Base-by-base conservation (phyloP, 2,888 invertebrate genomes). In the Bibio marci region DNA sequence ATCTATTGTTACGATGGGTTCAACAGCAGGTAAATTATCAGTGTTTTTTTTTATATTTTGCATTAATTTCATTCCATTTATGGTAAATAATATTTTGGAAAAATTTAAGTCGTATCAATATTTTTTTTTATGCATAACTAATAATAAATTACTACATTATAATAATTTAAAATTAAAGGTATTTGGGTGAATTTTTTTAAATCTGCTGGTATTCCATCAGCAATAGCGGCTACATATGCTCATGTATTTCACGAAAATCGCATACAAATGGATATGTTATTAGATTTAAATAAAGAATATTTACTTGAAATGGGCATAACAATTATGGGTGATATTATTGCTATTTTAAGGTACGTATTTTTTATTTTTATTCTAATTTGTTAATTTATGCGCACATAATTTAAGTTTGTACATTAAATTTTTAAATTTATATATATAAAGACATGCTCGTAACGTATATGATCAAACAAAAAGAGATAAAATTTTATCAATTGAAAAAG, bases 281-380 rank as follows among this genome's bases (percentile, higher is more conserved):
- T 79, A 45, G 90, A 91, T 49, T 64, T 91, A 12, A 86, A 79
- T 48, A 87, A 87, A 51, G 87, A 90, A 48, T 83, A 86, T 53
- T 61, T 91, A 2, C 71, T 76, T 40, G 88, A 88, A 44, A 88
- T 91, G 87, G 87, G 86, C 1, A 83, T 91, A 25, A 70, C 72
- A 0, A 73, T 52, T 67, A 87, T 69, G 73, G 74, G 60, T 52
- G 80, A 68, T 59, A 76, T 61, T 58, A 82, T 69, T 64, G 76
- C 68, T 62, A 85, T 70, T 67, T 72, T 69, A 59, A 70, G 73
- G 76, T 76, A 51, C 48, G 45, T 46, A 37, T 42, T 35, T 33
- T 11, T 33, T 22, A 22, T 22, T 22, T 22, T 6, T 22, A 4
- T 22, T 22, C 22, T 22, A 22, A 22, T 22, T 22, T 15, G 10